Evolutionary conservation across 2,888 invertebrate species (phyloP).

Genomic region (Melinaea menophilus): DNA sequence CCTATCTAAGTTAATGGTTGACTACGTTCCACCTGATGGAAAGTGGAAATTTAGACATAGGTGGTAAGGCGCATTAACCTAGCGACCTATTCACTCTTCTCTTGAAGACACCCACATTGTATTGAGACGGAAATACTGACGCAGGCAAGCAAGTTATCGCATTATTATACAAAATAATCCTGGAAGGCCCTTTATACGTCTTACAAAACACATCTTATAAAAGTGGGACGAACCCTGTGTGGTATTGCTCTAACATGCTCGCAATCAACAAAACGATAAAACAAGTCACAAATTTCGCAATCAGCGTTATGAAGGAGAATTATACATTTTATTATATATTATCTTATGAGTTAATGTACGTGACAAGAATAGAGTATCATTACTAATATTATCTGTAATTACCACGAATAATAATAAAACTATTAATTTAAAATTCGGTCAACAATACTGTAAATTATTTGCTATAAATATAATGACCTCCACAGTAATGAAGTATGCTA

Average conservation of each 20-base stretch:
- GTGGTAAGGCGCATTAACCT: too few relatives aligned
- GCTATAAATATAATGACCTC: constrained; percentile 1
- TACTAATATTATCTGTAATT: too few relatives aligned
- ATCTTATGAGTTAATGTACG: background rate
- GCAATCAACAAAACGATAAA: constrained; percentile 20
- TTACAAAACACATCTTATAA: constrained; percentile 15
- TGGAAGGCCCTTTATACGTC: constrained; percentile 9
- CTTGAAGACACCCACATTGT: too few relatives aligned
- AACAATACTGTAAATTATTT: background rate
- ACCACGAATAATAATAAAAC: too few relatives aligned
- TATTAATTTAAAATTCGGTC: too few relatives aligned
- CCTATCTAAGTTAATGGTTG: too few relatives aligned
- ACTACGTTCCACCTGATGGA: too few relatives aligned
- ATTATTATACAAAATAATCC: background rate
- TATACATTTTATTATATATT: constrained; percentile 14
- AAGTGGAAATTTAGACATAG: too few relatives aligned
- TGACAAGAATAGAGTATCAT: too few relatives aligned
- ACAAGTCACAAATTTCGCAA: constrained; percentile 19
- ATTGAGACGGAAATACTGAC: too few relatives aligned
- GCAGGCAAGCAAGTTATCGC: too few relatives aligned
- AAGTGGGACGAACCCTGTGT: constrained; percentile 11
- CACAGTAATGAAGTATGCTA: constrained; percentile 7
- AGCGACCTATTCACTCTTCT: too few relatives aligned
- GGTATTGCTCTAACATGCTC: constrained; percentile 16
- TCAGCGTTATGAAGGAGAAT: constrained; percentile 19